Evolutionary conservation across 1,140 invertebrate species (phyloP).

Genomic region (Drosophila serrata): DNA sequence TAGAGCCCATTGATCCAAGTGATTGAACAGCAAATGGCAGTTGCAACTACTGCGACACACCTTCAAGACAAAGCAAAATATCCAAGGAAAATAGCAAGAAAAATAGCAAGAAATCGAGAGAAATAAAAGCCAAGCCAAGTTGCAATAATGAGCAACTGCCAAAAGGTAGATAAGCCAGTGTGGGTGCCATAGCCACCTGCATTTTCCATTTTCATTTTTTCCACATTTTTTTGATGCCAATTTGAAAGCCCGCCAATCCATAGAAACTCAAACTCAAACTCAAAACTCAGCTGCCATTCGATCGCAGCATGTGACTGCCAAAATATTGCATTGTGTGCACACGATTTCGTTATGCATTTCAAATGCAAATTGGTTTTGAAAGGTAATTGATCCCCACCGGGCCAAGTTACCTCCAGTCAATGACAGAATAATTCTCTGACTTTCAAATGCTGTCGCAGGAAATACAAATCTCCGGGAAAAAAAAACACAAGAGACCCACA

Average conservation of each 20-base stretch:
- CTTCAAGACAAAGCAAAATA: constrained; percentile 32
- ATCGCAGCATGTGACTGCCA: constrained; percentile 42
- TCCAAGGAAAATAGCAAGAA: constrained; percentile 2
- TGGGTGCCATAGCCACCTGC: constrained; percentile 77
- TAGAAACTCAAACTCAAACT: no score
- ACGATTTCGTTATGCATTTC: constrained; percentile 81
- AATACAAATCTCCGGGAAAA: constrained; percentile 39
- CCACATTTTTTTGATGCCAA: constrained; percentile 34
- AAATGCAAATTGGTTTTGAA: constrained; percentile 82
- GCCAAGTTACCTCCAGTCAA: constrained; percentile 27
- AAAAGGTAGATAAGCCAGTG: constrained; percentile 60
- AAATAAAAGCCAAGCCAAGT: constrained; percentile 27
- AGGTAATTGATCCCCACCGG: constrained; percentile 74
- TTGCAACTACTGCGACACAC: constrained; percentile 75
- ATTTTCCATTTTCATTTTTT: constrained; percentile 43
- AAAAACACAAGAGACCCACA: constrained; percentile 32
- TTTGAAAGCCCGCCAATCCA: constrained; percentile 77
- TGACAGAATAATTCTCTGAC: constrained; percentile 77
- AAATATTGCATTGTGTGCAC: constrained; percentile 69
- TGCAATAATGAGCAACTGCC: constrained; percentile 71
- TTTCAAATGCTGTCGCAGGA: constrained; percentile 72
- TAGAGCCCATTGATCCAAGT: constrained; percentile 72
- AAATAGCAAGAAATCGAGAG: constrained; percentile 7
- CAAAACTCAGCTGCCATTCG: constrained; percentile 33
- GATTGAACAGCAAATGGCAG: constrained; percentile 62